phyloP scores from a whole-genome alignment of 2,113 vertebrate species.

The Limanda limanda region DNA sequence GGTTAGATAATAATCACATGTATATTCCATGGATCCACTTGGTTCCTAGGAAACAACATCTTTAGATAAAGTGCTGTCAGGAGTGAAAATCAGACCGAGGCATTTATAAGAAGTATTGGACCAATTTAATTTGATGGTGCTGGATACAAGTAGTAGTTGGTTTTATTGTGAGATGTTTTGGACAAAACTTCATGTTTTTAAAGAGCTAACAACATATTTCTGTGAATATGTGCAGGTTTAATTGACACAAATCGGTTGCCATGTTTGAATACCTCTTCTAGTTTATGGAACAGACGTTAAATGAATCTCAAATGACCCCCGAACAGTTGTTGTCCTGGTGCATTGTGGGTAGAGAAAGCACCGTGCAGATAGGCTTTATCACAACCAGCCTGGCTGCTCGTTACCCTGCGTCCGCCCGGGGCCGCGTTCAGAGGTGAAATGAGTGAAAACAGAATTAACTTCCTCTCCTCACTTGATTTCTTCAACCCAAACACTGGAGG shows the following conservation, averaged over 20 bases:
- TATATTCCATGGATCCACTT: too few species aligned
- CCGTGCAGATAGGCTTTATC: slow-evolving; percentile 71
- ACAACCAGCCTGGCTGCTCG: slow-evolving; percentile 79
- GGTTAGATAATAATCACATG: too few species aligned
- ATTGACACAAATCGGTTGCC: background rate
- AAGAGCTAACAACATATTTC: background rate
- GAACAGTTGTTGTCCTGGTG: slow-evolving; percentile 11
- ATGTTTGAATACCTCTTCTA: background rate
- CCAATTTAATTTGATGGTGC: too few species aligned
- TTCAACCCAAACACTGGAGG: slow-evolving; percentile 43
- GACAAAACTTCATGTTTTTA: background rate
- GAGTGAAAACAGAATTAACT: slow-evolving; percentile 85
- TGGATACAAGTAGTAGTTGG: too few species aligned
- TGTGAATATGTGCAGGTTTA: background rate
- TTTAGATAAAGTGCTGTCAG: too few species aligned
- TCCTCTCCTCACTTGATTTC: slow-evolving; percentile 39
- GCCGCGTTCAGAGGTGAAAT: slow-evolving; percentile 87
- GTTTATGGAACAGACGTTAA: background rate
- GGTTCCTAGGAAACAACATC: too few species aligned
- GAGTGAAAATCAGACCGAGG: too few species aligned
- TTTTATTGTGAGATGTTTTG: too few species aligned
- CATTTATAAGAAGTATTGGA: too few species aligned
- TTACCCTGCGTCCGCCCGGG: slow-evolving; percentile 79
- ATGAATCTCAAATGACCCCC: slow-evolving; percentile 25
- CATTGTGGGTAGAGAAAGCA: slow-evolving; percentile 74